Conservation (phyloP, 2,113 vertebrate species). For the Crotalus viridis region DNA sequence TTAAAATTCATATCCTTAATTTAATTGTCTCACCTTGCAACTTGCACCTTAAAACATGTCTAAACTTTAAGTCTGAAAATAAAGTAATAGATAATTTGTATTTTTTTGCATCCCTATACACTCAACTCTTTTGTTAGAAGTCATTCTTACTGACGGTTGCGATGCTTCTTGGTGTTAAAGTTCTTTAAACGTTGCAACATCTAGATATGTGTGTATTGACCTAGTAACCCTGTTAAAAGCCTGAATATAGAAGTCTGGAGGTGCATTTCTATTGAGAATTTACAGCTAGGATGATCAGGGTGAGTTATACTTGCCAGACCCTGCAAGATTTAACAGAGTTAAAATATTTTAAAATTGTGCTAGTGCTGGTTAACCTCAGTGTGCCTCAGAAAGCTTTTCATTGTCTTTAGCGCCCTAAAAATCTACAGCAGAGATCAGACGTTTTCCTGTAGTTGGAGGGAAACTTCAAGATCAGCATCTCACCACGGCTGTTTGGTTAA, state of each 20-base stretch:
- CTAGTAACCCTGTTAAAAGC: not conserved
- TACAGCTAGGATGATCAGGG: not conserved
- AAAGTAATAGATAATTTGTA: not conserved
- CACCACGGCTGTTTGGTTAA: conserved; percentile 33
- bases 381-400: not conserved
- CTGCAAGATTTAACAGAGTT: not conserved
- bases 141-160: not conserved
- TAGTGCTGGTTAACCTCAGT: not conserved
- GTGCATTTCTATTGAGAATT: not conserved
- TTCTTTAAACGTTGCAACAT: not conserved
- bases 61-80: not conserved
- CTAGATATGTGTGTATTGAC: not conserved
- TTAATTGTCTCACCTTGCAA: not conserved
- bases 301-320: not conserved
- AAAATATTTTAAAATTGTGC: not conserved
- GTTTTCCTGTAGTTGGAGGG: conserved; percentile 25
- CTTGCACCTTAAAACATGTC: not conserved
- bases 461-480: conserved; percentile 9
- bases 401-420: not conserved
- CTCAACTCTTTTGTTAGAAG: not conserved
- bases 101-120: not conserved
- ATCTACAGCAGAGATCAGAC: not conserved
- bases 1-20: not conserved
- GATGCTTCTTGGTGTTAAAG: not conserved
- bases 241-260: not conserved